A percentile compares a stretch with the other conserved stretches of the same genome.
phyloP scores from a whole-genome alignment of 2,888 invertebrate genomes.

The Boloria euphrosyne region DNA sequence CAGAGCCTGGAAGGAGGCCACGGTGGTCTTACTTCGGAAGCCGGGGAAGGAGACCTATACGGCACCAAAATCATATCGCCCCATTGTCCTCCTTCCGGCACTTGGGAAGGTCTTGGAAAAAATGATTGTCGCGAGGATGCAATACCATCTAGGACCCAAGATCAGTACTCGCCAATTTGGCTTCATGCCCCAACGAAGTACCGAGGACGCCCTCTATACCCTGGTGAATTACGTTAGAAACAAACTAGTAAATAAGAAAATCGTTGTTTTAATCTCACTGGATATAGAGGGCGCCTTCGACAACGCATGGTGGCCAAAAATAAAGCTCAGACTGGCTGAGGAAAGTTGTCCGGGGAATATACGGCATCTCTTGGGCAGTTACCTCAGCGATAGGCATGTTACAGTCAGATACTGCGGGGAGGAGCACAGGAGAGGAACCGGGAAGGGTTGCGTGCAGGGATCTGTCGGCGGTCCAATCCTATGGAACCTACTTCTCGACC shows the following conservation, averaged over 20 bases:
- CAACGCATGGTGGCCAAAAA: conserved; percentile 47
- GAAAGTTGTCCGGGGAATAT: conserved; percentile 33
- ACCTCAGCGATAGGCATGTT: conserved; percentile 3
- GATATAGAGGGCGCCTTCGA: conserved; percentile 48
- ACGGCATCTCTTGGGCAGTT: conserved; percentile 4
- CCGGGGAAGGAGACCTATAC: too few relatives aligned
- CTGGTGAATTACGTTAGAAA: conserved; percentile 14
- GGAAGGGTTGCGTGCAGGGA: conserved; percentile 8
- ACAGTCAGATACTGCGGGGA: background rate
- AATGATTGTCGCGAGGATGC: conserved; percentile 28
- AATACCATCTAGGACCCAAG: conserved; percentile 28
- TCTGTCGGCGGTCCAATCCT: conserved; percentile 35
- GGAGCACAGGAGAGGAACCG: background rate
- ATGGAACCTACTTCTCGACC: conserved; percentile 32
- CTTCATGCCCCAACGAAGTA: conserved; percentile 39
- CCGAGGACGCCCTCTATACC: conserved; percentile 40
- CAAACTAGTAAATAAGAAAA: conserved; percentile 22
- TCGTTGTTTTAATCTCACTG: conserved; percentile 33
- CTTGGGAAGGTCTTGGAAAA: conserved; percentile 18
- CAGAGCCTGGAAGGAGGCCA: conserved; percentile 26
- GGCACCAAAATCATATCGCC: too few relatives aligned
- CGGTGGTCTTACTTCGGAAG: background rate
- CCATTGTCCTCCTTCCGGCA: too few relatives aligned
- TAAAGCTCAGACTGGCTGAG: conserved; percentile 27
- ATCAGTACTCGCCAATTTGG: conserved; percentile 32